Base-by-base conservation (phyloP, 2,113 vertebrate genomes). In the Corythornis vintsioides region DNA sequence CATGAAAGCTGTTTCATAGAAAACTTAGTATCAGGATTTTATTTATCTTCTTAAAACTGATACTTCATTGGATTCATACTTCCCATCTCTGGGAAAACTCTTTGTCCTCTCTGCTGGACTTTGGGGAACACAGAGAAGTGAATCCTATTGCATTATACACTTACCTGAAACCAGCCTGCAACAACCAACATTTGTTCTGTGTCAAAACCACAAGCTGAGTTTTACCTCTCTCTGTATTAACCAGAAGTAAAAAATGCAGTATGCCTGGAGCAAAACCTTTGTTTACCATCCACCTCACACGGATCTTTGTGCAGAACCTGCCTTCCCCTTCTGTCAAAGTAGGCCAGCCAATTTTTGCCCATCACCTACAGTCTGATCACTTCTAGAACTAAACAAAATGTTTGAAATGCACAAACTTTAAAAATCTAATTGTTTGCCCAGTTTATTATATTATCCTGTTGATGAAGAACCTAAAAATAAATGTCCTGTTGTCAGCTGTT, bases 351-450 rank as follows among this genome's bases (percentile, higher is more conserved):
- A 73, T 56, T 87, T 93, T 79, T 91, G 11, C 78, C 60, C 0
- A 0, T 85, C 75, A 56, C 17, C 47, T 48, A 14, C 7, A 91
- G 82, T 85, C 89, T 91, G 81, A 88, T 93, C 71, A 80, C 64
- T 93, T 93, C 83, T 85, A 67, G 52, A 60, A 78, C 59, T 67
- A 83, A 87, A 83, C 38, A 92, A 89, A 85, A 70, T 67, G 63
- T 63, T 87, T 85, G 52, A 93, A 69, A 89, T 80, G 35, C 4
- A 26, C 17, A 66, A 65, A 87, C 47, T 92, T 91, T 63, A 40
- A 85, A 81, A 92, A 89, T 77, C n/a, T 87, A 55, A 74, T 76
- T 80, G 72, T 81, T 90, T 83, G 65, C 57, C 52, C 29, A 15
- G 17, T 14, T 93, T 76, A 85, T 64, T 29, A 16, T 53, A 77